Base-by-base conservation (phyloP, 1,140 invertebrate genomes). In the Aethina tumida region DNA sequence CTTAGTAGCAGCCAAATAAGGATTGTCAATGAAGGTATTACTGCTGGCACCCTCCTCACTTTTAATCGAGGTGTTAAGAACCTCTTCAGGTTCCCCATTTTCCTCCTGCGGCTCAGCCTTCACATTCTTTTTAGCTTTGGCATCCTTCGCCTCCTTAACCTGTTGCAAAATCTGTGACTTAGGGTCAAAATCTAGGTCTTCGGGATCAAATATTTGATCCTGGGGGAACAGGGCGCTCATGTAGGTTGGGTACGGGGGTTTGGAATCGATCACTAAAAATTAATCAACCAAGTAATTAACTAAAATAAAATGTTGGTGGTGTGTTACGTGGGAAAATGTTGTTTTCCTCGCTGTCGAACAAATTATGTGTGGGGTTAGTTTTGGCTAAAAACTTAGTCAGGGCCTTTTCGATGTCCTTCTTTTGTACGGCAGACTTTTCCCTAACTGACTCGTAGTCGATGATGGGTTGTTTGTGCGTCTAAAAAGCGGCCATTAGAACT, bases 401-500 rank as follows among this genome's bases (percentile, higher is more conserved):
- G 2, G 92, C 93, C 63, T 81, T 77, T 68, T 97, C 92, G 19
- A 94, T 81, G 60, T 97, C 92, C 34, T 89, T 71, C 59, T 96
- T 97, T 56, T 97, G 92, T 26, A 73, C 75, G 0, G 92, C 91
- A 17, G 88, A 84, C 69, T 90, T 97, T 72, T 88, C 93, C 57
- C 93, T 70, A 28, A 97, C 93, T 2, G 90, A 82, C 72, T 96
- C 91, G 66, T 97, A 97, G 62, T 97, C 93, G 18, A 91, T 95
- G 3, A 94, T 81, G 29, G 93, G 92, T 68, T 96, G 90, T 65
- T 92, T 94, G 55, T 95, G 86, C 2, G 93, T 96, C 85, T 91
- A 56, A 43, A 73, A 47, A 53, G 28, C 35, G 7, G 36, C 31
- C 37, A 10, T 20, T 12, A 12, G n/a, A n/a, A 26, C 27, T 19